Evolutionary conservation across 1,140 invertebrate species (phyloP), one percentile per base, ranked within the genome.

Genomic region (Leucophenga varia): DNA sequence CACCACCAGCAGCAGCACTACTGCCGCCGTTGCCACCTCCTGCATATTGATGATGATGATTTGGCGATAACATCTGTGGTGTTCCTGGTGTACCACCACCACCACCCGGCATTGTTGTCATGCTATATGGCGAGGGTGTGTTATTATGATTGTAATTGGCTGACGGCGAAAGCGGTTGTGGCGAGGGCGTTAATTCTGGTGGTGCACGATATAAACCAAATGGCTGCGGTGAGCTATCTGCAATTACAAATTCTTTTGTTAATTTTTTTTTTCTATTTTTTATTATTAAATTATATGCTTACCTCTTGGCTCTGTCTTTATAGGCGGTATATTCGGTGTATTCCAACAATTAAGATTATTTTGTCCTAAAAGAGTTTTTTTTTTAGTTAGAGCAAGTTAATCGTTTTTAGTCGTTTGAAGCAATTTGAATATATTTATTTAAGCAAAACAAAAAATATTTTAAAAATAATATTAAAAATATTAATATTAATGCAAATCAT

Each of bases 251-350:
- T 6, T 13, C 25, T 35, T 25, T n/a, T n/a, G n/a, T n/a, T n/a
- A n/a, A n/a, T n/a, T n/a, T n/a, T n/a, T n/a, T n/a, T n/a, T n/a
- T n/a, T n/a, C n/a, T n/a, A n/a, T n/a, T 14, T 4, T 43, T 2
- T 14, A 35, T 14, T 22, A 12, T 4, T n/a, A 49, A n/a, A 1
- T 20, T 19, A 7, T 19, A 21, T 22, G 12, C 55, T 61, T 41
- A 74, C 71, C 71, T 67, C 71, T 61, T 34, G 71, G 71, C 59
- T 74, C 71, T 1, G 71, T 70, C 59, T 74, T 74, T 12, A 74
- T 74, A 21, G 71, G 55, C 35, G 70, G 69, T 54, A 70, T 61
- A 20, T 63, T 73, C 41, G 63, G 63, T 6, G 64, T 50, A 57
- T 70, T 73, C 69, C 70, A 72, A 48, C 58, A 63, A 38, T 58